phyloP scores from a whole-genome alignment of 1,140 invertebrate genomes.

The Andricus grossulariae region DNA sequence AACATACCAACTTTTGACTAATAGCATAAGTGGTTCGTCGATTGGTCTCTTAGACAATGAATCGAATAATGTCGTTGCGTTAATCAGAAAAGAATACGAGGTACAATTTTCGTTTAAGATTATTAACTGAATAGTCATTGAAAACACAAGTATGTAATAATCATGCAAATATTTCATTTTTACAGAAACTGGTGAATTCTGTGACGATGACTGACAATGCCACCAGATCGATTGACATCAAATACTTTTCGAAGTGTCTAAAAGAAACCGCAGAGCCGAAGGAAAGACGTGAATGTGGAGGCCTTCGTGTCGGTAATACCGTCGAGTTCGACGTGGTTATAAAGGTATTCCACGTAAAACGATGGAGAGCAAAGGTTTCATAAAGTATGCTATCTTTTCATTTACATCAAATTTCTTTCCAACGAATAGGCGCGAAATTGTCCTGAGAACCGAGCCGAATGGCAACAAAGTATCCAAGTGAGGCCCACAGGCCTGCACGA shows the following conservation, averaged over 20 bases:
- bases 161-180: not conserved
- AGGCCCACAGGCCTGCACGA: conserved; percentile 41
- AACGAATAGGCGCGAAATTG: conserved; percentile 48
- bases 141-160: not conserved
- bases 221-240: conserved; percentile 2
- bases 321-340: conserved; percentile 16
- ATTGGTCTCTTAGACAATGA: conserved; percentile 55
- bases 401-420: conserved; percentile 47
- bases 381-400: conserved; percentile 5
- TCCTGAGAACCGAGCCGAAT: conserved; percentile 54
- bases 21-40: conserved; percentile 47
- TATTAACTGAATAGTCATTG: not conserved
- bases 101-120: conserved; percentile 33
- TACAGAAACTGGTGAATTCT: conserved; percentile 37
- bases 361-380: not conserved
- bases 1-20: conserved; percentile 45
- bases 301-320: not conserved
- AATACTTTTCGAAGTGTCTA: conserved; percentile 23
- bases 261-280: not conserved
- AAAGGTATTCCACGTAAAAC: conserved; percentile 5
- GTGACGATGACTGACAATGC: conserved; percentile 48
- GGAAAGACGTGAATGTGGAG: conserved; percentile 13
- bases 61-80: conserved; percentile 63
- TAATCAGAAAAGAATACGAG: conserved; percentile 57
- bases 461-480: conserved; percentile 23